Percentiles rank a stretch among this genome's conserved stretches.
phyloP scores from a whole-genome alignment of 2,113 vertebrate species.

The Progne subis region DNA sequence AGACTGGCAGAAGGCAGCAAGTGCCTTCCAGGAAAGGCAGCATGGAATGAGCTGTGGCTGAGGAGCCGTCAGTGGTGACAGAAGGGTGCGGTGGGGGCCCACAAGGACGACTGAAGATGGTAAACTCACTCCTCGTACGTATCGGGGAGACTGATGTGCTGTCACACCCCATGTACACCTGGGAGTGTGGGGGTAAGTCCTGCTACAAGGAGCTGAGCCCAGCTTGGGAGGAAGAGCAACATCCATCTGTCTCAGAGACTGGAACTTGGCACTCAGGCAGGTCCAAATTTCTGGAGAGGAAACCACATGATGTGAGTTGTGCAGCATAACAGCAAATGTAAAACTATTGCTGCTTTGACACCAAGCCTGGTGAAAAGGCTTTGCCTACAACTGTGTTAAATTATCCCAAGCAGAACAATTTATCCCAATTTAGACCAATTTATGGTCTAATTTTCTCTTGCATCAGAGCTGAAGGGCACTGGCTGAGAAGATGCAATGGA shows the following conservation, averaged over 20 bases:
- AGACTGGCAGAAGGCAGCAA: not conserved
- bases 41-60: not conserved
- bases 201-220: not conserved
- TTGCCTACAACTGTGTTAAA: not conserved
- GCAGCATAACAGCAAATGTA: slow-evolving; percentile 29
- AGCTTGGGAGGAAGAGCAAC: not conserved
- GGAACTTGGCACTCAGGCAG: not conserved
- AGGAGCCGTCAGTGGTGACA: rapidly evolving
- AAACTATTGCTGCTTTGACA: not conserved
- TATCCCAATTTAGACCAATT: not conserved
- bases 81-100: not conserved
- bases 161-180: not conserved
- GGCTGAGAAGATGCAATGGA: not conserved
- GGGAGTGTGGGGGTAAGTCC: not conserved
- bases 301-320: not conserved
- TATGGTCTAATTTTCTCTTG: not conserved
- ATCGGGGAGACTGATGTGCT: not conserved
- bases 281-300: slow-evolving; percentile 50
- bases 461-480: not conserved
- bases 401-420: not conserved
- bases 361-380: not conserved
- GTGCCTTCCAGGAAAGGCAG: not conserved
- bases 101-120: not conserved
- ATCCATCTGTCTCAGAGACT: slow-evolving; percentile 6
- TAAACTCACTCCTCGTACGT: not conserved